These are phyloP conservation scores for Palythoa heliodiscus DNA, from an alignment of 92 coral and sea anemone species.

Conservation along the genomic window DNA sequence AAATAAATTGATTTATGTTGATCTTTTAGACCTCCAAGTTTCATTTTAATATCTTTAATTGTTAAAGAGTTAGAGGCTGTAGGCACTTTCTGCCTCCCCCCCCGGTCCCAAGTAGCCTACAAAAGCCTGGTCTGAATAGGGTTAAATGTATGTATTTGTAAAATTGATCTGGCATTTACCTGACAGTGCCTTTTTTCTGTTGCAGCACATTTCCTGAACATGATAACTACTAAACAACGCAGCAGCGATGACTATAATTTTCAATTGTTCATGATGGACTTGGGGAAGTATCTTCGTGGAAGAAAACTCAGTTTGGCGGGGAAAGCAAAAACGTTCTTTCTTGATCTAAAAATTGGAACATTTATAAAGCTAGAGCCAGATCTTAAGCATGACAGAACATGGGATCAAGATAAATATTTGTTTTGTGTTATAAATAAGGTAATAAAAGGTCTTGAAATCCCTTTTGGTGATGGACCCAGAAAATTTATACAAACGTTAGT, in stretches of 20 bases:
- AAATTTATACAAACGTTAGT: neutral
- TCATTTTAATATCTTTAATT: no score
- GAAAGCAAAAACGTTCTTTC: neutral
- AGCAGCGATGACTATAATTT: neutral
- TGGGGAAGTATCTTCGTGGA: conserved; percentile 2
- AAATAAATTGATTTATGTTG: no score
- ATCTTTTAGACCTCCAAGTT: no score
- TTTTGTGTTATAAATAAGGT: neutral
- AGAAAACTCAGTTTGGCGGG: neutral
- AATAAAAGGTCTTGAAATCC: neutral
- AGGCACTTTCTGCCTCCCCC: no score
- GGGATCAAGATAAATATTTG: neutral
- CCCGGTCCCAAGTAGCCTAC: no score
- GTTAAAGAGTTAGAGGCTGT: no score
- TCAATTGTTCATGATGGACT: accelerated
- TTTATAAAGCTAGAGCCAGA: neutral
- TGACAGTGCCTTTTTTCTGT: neutral
- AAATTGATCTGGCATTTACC: neutral
- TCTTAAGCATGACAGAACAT: neutral
- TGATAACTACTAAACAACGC: neutral
- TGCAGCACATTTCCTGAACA: conserved; percentile 24
- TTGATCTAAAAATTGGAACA: neutral
- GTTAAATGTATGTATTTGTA: neutral
- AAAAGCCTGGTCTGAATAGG: no score
- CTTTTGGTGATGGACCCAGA: conserved; percentile 22